A percentile compares a stretch with the other conserved stretches of the same genome.
Evolutionary conservation across 2,113 vertebrate genomes (phyloP).

Genomic region (Cololabis saira): DNA sequence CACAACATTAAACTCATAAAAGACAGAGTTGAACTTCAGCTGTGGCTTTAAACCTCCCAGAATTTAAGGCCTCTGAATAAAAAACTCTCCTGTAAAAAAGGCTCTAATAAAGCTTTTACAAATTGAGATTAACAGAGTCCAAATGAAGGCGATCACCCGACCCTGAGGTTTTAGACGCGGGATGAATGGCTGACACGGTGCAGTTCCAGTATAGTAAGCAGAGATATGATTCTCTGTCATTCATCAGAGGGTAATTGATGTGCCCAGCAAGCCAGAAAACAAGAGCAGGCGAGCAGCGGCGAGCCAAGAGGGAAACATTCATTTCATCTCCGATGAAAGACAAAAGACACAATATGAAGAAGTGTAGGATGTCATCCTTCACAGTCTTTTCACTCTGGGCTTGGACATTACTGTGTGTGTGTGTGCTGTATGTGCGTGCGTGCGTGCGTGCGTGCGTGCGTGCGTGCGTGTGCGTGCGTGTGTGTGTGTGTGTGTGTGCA

Average conservation of each 20-base stretch:
- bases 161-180: constrained; percentile 35
- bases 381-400: constrained; percentile 47
- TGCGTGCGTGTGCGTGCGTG: constrained; percentile 21
- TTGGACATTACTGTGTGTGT: constrained; percentile 29
- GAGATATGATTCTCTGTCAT: constrained; percentile 56
- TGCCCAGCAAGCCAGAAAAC: constrained; percentile 70
- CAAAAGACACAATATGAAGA: constrained; percentile 72
- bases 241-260: constrained; percentile 72
- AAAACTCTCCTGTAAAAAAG: constrained; percentile 28
- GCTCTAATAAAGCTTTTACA: constrained; percentile 48
- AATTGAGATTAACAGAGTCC: constrained; percentile 53
- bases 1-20: not conserved
- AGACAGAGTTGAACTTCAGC: not conserved
- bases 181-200: constrained; percentile 63
- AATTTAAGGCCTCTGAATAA: not conserved
- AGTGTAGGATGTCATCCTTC: constrained; percentile 66
- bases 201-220: constrained; percentile 42
- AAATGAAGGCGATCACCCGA: constrained; percentile 39
- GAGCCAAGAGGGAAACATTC: constrained; percentile 53
- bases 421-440: constrained; percentile 11
- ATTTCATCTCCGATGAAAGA: constrained; percentile 70
- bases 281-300: constrained; percentile 39
- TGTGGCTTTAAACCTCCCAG: constrained; percentile 4
- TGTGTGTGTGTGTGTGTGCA: constrained; percentile 12
- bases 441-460: constrained; percentile 14